phyloP scores from a whole-genome alignment of 2,797 vertebrate genomes.

The Takifugu ocellatus region DNA sequence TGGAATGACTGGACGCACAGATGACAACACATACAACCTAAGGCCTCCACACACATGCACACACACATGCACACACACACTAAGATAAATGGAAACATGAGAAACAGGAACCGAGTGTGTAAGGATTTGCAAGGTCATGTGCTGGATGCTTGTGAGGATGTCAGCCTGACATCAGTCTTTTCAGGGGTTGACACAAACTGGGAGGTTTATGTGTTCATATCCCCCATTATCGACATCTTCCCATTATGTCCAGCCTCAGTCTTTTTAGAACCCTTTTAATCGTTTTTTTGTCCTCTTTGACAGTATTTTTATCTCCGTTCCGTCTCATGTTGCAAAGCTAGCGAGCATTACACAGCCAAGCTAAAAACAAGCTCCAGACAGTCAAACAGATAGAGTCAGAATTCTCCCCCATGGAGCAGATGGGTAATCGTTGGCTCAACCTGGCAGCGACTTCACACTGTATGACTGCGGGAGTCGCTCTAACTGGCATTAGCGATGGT shows the following conservation, averaged over 20 bases:
- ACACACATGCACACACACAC: constrained; percentile 4
- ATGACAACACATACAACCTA: constrained; percentile 3
- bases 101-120: constrained; percentile 59
- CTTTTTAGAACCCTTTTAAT: constrained; percentile 4
- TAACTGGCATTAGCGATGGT: constrained; percentile 53
- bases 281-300: constrained; percentile 37
- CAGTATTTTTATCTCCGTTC: constrained; percentile 40
- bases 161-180: constrained; percentile 46
- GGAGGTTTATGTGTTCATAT: constrained; percentile 49
- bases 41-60: constrained; percentile 11
- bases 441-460: constrained; percentile 68
- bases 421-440: constrained; percentile 71
- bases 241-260: constrained; percentile 14
- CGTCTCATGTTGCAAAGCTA: constrained; percentile 59
- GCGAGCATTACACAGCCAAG: constrained; percentile 56
- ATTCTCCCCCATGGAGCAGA: constrained; percentile 69
- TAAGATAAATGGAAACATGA: neutral
- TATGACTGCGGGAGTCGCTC: constrained; percentile 56
- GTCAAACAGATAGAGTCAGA: constrained; percentile 67
- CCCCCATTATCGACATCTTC: constrained; percentile 16
- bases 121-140: constrained; percentile 50
- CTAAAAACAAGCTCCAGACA: constrained; percentile 45
- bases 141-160: constrained; percentile 31
- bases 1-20: constrained; percentile 51
- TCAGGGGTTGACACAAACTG: constrained; percentile 14